Evolutionary conservation across 2,888 invertebrate species (phyloP), one percentile per base, ranked within the genome.

Genomic region (Eumacrocentrus americanus): DNA sequence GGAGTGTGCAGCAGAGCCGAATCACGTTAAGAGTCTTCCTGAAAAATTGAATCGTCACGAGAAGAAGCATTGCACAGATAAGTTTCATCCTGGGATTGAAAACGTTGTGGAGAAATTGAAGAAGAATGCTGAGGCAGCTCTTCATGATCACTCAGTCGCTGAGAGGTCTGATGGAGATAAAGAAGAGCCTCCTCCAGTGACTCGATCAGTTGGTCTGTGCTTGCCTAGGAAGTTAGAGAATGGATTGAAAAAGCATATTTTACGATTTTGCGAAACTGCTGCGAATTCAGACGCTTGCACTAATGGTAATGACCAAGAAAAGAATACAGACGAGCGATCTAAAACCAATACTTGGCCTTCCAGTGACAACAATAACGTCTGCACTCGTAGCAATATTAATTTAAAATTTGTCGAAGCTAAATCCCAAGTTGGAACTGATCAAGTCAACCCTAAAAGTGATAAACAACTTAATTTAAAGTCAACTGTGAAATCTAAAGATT

Each of bases 31-130:
- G 23, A 58, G 35, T 18, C 57, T 44, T 37, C 18, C 48, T 1
- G 58, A 67, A 7, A 68, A 67, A 16, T 54, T 34, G 1, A 61
- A 35, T 25, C 69, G 71, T 1, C 18, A 61, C 5, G 61, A 60
- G 2, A 75, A 72, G 18, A 68, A 64, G 42, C 69, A 71, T 44
- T 61, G 65, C 2, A 20, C 58, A 0, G 78, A 79, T 18, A 75
- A 74, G 46, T 67, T 57, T 40, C 75, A 78, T 58, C 69, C 75
- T 0, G 77, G 78, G 0, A 79, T 79, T 38, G 79, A 79, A 48
- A 79, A 78, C 42, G 79, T 79, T 7, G 78, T 79, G 2, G 78
- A 79, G 53, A 79, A 79, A 51, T 46, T 79, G 50, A 79, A 79
- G 61, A 79, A 79, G 60, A 79, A 78, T 34, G 77, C 77, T 18